These are phyloP conservation scores for Epinotia demarniana DNA, from an alignment of 2,888 invertebrate species.

Conservation along the genomic window DNA sequence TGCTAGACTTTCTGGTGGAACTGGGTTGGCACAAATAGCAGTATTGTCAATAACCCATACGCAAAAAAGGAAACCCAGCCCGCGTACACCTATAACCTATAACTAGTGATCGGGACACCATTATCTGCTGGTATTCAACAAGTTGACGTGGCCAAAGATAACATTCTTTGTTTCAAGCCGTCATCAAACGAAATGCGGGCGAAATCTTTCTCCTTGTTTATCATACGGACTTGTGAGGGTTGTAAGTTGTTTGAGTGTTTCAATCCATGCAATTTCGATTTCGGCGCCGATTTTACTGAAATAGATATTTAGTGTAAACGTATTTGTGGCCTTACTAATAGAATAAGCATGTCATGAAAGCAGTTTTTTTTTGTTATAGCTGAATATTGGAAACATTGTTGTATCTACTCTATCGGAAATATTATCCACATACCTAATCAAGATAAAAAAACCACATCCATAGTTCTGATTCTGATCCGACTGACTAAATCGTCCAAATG, in stretches of 20 bases:
- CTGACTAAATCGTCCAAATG: too few relatives aligned
- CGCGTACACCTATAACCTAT: too few relatives aligned
- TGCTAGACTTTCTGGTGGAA: too few relatives aligned
- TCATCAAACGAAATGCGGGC: conserved; percentile 38
- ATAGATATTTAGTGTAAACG: neutral
- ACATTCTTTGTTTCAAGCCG: conserved; percentile 35
- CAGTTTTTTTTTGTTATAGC: neutral
- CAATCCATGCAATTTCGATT: neutral
- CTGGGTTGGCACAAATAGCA: too few relatives aligned
- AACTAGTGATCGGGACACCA: conserved; percentile 5
- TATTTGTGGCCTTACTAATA: neutral
- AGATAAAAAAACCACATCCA: too few relatives aligned
- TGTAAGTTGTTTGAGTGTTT: conserved; percentile 3
- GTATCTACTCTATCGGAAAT: neutral
- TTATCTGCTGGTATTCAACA: conserved; percentile 37
- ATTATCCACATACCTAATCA: too few relatives aligned
- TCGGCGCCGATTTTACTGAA: neutral
- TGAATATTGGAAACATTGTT: neutral
- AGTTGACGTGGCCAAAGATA: conserved; percentile 36
- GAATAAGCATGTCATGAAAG: neutral
- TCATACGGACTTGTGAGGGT: conserved; percentile 12
- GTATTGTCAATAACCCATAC: too few relatives aligned
- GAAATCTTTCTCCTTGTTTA: conserved; percentile 30
- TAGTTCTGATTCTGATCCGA: too few relatives aligned
- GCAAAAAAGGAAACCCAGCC: too few relatives aligned